Percentiles rank a stretch among this genome's conserved stretches.
phyloP scores from a whole-genome alignment of 1,140 invertebrate genomes.

The Drosophila lacteicornis region DNA sequence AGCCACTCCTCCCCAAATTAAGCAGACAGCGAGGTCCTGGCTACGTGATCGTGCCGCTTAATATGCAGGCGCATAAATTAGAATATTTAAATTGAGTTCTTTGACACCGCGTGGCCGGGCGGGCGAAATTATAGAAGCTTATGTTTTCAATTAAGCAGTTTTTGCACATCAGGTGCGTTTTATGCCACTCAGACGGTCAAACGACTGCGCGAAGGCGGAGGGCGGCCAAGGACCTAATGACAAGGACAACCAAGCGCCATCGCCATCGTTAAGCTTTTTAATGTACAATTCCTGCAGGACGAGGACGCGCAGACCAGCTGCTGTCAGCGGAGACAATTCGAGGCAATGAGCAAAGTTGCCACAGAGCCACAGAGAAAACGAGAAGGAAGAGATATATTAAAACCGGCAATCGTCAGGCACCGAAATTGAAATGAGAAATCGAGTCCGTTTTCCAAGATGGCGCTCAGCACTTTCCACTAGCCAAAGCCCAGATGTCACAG shows the following conservation, averaged over 20 bases:
- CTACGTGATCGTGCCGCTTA: slow-evolving; percentile 57
- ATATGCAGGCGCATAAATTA: slow-evolving; percentile 74
- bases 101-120: slow-evolving; percentile 36
- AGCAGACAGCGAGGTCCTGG: slow-evolving; percentile 18
- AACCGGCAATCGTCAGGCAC: slow-evolving; percentile 47
- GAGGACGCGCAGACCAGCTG: slow-evolving; percentile 49
- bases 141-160: slow-evolving; percentile 82
- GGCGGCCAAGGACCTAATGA: slow-evolving; percentile 49
- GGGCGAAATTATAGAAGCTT: slow-evolving; percentile 72
- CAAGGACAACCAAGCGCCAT: slow-evolving; percentile 52
- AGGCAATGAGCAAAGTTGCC: slow-evolving; percentile 49
- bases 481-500: neutral
- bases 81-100: slow-evolving; percentile 64
- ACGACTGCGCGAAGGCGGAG: slow-evolving; percentile 6
- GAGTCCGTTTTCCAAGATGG: slow-evolving; percentile 31
- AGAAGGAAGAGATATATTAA: slow-evolving; percentile 45
- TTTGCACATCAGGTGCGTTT: slow-evolving; percentile 80
- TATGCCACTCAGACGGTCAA: slow-evolving; percentile 60
- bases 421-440: slow-evolving; percentile 64
- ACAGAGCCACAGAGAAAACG: neutral
- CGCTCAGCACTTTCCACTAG: slow-evolving; percentile 9
- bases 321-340: slow-evolving; percentile 57
- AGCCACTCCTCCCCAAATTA: neutral
- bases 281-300: slow-evolving; percentile 56
- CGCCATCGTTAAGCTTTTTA: slow-evolving; percentile 70